These are phyloP conservation scores for Lypha dubia DNA, from an alignment of 2,888 invertebrate genomes.

Conservation along the genomic window DNA sequence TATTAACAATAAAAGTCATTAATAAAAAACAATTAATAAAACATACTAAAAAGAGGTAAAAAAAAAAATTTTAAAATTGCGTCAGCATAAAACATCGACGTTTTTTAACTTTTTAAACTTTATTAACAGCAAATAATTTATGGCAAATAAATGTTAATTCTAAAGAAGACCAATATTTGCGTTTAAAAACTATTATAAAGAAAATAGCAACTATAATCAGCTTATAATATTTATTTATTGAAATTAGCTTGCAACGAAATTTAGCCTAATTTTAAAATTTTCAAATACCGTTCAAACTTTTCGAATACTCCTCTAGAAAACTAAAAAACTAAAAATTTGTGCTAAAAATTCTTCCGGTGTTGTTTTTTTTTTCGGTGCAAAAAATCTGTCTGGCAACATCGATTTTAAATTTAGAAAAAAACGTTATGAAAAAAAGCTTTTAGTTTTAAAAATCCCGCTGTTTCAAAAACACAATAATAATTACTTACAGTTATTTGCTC, in stretches of 20 bases:
- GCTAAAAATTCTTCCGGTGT: slow-evolving; percentile 26
- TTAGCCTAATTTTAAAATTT: too few species aligned
- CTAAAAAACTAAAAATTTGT: background rate
- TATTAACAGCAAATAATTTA: slow-evolving; percentile 15
- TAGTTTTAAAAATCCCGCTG: background rate
- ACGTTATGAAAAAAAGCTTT: slow-evolving; percentile 61
- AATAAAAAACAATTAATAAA: slow-evolving; percentile 13
- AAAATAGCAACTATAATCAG: background rate
- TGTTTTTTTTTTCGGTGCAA: background rate
- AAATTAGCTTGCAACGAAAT: too few species aligned
- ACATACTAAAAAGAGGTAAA: too few species aligned
- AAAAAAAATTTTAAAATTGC: slow-evolving; percentile 44
- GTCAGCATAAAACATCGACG: slow-evolving; percentile 36
- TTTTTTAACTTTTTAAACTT: background rate
- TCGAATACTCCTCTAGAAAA: background rate
- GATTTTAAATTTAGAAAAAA: slow-evolving; percentile 9
- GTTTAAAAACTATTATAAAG: background rate
- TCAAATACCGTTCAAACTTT: background rate
- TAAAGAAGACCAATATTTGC: background rate
- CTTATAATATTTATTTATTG: too few species aligned
- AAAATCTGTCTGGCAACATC: slow-evolving; percentile 41
- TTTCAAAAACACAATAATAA: slow-evolving; percentile 17
- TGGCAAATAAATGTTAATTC: slow-evolving; percentile 23
- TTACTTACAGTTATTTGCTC: slow-evolving; percentile 43
- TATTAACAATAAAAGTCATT: slow-evolving; percentile 13